Percentiles rank a stretch among this genome's conserved stretches.
These are phyloP conservation scores for Penelope pileata DNA, from an alignment of 2,113 vertebrate species.

Conservation along the genomic window DNA sequence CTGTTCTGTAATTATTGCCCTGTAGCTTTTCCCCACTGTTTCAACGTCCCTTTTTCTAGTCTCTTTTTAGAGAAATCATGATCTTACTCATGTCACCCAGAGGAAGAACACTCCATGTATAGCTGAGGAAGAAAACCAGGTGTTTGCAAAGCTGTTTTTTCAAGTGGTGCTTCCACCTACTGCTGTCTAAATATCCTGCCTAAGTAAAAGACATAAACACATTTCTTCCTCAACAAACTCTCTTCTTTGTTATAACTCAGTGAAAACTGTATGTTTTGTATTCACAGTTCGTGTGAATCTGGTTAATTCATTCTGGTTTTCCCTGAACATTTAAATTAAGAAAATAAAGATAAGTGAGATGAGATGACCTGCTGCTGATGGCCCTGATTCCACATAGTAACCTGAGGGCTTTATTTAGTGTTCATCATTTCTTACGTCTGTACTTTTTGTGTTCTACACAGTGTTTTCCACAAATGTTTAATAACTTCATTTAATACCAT, in stretches of 20 bases:
- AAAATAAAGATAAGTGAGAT: not conserved
- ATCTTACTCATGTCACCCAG: not conserved
- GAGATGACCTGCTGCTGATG: not conserved
- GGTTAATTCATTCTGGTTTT: not conserved
- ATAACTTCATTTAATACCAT: conserved; percentile 23
- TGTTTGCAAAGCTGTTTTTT: not conserved
- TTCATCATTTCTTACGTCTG: not conserved
- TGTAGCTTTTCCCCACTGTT: not conserved
- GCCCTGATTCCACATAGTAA: not conserved
- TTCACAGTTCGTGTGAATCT: not conserved
- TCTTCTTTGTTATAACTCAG: not conserved
- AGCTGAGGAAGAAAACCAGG: not conserved
- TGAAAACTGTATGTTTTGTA: not conserved
- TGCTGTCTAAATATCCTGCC: not conserved
- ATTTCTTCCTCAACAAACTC: not conserved
- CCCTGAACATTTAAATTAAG: not conserved
- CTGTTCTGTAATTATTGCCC: conserved; percentile 21
- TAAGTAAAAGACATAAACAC: not conserved
- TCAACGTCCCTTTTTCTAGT: not conserved
- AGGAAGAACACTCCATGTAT: not conserved
- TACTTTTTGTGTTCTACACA: not conserved
- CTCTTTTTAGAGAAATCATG: conserved; percentile 4
- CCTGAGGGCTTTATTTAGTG: not conserved
- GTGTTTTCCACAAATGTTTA: conserved; percentile 13
- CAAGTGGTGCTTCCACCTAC: not conserved